Evolutionary conservation across 2,888 invertebrate species (phyloP).

Genomic region (Hybos culiciformis): DNA sequence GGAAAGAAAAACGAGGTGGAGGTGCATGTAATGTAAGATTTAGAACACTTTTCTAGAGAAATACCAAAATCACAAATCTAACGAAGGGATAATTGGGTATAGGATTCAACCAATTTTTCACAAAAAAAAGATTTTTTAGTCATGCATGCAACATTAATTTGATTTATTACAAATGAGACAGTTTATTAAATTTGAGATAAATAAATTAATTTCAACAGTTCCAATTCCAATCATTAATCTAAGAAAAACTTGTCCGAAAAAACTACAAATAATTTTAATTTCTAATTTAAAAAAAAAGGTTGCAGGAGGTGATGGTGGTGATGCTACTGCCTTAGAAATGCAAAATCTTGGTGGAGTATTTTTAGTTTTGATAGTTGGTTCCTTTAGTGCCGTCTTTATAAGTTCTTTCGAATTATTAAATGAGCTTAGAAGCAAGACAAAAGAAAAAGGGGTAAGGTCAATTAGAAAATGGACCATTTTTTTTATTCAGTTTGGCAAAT

Average conservation of each 20-base stretch:
- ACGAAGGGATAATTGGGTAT: too few relatives aligned
- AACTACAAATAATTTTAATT: not conserved
- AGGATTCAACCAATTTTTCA: not conserved
- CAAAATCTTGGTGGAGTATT: conserved; percentile 52
- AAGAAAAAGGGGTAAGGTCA: conserved; percentile 28
- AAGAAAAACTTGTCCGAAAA: too few relatives aligned
- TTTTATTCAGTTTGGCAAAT: too few relatives aligned
- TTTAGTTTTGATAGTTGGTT: conserved; percentile 42
- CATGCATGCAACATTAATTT: too few relatives aligned
- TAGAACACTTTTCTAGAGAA: not conserved
- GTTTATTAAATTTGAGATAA: too few relatives aligned
- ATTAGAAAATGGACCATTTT: too few relatives aligned
- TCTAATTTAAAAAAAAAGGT: conserved; percentile 18
- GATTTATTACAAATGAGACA: too few relatives aligned
- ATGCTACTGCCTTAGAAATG: conserved; percentile 40
- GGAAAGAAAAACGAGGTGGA: conserved; percentile 69
- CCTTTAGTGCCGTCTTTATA: conserved; percentile 27
- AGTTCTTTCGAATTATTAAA: conserved; percentile 29
- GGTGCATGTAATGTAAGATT: conserved; percentile 49
- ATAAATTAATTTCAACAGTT: too few relatives aligned
- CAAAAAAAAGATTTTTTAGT: too few relatives aligned
- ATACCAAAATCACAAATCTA: not conserved
- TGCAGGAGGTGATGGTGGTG: conserved; percentile 22
- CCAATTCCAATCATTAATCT: too few relatives aligned
- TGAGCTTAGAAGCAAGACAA: conserved; percentile 29